These are phyloP conservation scores for Pachyuromys duprasi DNA, from an alignment of 2,797 vertebrate species.

Conservation along the genomic window DNA sequence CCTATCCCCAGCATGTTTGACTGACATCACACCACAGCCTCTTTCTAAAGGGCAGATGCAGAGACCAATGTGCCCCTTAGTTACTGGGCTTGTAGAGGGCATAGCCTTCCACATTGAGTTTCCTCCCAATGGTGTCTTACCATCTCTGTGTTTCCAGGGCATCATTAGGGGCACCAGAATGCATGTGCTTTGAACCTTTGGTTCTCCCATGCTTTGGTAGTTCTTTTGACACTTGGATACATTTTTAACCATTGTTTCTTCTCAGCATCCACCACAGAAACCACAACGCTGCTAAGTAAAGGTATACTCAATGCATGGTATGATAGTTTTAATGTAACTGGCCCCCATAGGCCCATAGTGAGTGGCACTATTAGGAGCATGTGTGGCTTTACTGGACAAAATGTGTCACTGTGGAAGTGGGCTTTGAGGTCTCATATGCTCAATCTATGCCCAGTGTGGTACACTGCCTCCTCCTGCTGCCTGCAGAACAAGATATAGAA, in stretches of 20 bases:
- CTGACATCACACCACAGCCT: accelerated
- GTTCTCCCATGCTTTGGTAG: neutral
- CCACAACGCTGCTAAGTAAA: neutral
- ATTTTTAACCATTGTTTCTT: neutral
- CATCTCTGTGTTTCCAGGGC: neutral
- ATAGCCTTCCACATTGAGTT: accelerated
- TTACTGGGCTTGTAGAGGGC: no score
- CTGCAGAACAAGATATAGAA: neutral
- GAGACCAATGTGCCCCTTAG: neutral
- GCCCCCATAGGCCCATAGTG: neutral
- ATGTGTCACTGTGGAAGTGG: neutral
- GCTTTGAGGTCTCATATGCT: neutral
- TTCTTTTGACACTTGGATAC: neutral
- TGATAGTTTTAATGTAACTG: neutral
- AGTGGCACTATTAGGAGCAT: neutral
- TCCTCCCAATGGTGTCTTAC: neutral
- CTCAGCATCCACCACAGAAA: neutral
- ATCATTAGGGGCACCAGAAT: neutral
- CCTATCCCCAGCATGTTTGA: neutral
- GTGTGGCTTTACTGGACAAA: neutral
- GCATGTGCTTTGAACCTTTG: accelerated
- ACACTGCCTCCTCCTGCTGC: neutral
- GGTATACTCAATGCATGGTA: neutral
- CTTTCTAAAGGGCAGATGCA: neutral
- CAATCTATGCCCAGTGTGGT: neutral